phyloP scores from a whole-genome alignment of 1,140 invertebrate genomes.

The Ips nitidus region DNA sequence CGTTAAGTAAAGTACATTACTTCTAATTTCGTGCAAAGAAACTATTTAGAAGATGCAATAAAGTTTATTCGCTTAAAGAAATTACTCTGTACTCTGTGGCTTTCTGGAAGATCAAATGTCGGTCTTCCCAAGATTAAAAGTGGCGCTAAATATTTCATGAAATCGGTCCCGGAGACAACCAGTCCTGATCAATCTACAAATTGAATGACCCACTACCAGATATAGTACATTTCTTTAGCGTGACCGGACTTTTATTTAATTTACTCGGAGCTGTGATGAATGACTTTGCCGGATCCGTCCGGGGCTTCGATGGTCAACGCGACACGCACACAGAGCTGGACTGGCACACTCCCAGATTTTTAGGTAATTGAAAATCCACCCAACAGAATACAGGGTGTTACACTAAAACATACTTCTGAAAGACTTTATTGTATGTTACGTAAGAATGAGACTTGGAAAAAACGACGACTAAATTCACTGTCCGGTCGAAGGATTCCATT shows the following conservation, averaged over 20 bases:
- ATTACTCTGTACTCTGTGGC: neutral
- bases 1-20: too few species aligned
- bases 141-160: constrained; percentile 24
- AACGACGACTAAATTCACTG: constrained; percentile 3
- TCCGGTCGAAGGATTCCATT: constrained; percentile 13
- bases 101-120: neutral
- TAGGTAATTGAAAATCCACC: neutral
- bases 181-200: constrained; percentile 28
- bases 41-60: too few species aligned
- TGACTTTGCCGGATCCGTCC: constrained; percentile 1
- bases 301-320: neutral
- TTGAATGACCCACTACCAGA: constrained; percentile 23
- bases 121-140: constrained; percentile 20
- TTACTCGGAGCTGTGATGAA: constrained; percentile 18
- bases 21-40: too few species aligned
- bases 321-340: constrained; percentile 10
- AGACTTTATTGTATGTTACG: too few species aligned
- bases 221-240: constrained; percentile 28
- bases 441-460: neutral
- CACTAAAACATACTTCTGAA: too few species aligned
- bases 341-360: constrained; percentile 9
- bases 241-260: constrained; percentile 29
- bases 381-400: too few species aligned
- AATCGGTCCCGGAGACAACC: constrained; percentile 22
- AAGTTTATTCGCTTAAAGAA: neutral